Base-by-base conservation (phyloP, 2,797 vertebrate genomes). In the Sebastes alutus region DNA sequence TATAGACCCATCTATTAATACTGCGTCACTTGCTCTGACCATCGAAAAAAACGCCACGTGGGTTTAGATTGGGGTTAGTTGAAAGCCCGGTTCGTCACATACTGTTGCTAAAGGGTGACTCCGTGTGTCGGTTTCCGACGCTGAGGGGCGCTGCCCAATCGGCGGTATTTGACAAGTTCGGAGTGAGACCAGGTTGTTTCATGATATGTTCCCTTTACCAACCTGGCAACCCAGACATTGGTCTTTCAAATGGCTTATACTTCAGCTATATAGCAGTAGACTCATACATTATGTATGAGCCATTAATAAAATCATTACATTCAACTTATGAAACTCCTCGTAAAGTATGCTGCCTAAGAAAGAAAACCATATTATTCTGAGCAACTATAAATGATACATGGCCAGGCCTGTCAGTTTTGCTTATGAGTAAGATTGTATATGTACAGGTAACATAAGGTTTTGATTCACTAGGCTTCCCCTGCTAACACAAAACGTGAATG, bases 401-500 rank as follows among this genome's bases (percentile, higher is more conserved):
- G 25, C 11, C 13, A 3, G 12, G 29, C 25, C 32, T 66, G 59
- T 77, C 77, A 38, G 42, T 35, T 64, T 38, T 22, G 14, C 7
- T 64, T n/a, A 59, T 59, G 60, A 62, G 25, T 33, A 30, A 64
- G 25, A 29, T 20, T 68, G 77, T 13, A 46, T 27, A 77, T 69
- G 18, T 12, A 42, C 29, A 71, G 25, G 63, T 61, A 54, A 60
- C 68, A 79, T 62, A 75, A 16, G 63, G 67, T 63, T 78, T 58
- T 13, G 56, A 78, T 75, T 69, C 68, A 58, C 7, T 32, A 35
- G 56, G 55, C 59, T 73, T 81, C 68, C 56, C 61, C 62, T 60
- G 68, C 72, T 75, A 80, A 74, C 42, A 75, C 65, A 59, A 79
- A 56, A 77, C 25, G 22, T 63, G 42, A 30, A 61, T 61, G 67